phyloP scores from a whole-genome alignment of 1,140 invertebrate genomes.

The Drosophila subobscura region DNA sequence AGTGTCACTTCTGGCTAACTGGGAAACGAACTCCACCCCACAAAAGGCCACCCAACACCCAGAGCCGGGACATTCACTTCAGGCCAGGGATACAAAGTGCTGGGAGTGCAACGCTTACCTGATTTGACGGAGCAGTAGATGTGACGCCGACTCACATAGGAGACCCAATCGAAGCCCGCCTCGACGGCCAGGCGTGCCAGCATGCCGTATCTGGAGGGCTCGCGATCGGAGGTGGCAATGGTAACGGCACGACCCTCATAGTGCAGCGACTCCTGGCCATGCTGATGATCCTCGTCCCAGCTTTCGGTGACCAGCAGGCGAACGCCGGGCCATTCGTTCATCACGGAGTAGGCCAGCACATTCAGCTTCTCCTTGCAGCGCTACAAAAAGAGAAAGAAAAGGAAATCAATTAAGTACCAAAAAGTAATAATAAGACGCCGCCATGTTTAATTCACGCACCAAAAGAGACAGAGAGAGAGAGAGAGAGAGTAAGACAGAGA shows the following conservation, averaged over 20 bases:
- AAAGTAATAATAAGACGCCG: conserved; percentile 61
- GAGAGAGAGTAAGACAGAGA: conserved; percentile 23
- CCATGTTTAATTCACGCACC: conserved; percentile 67
- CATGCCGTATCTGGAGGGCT: conserved; percentile 97
- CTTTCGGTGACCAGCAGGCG: conserved; percentile 95
- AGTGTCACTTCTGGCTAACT: conserved; percentile 81
- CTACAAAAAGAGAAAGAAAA: conserved; percentile 85
- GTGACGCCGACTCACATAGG: conserved; percentile 96
- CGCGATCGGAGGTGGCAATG: conserved; percentile 96
- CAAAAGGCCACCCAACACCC: conserved; percentile 21
- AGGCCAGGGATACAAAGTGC: not conserved
- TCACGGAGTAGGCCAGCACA: conserved; percentile 96
- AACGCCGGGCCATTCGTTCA: conserved; percentile 99
- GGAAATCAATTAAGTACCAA: conserved; percentile 59
- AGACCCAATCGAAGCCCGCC: conserved; percentile 99
- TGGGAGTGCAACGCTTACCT: conserved; percentile 87
- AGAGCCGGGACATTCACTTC: not conserved
- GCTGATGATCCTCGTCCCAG: conserved; percentile 95
- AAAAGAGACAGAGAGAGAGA: conserved; percentile 11
- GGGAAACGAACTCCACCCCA: conserved; percentile 13
- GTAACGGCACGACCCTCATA: conserved; percentile 98
- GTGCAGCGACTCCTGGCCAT: conserved; percentile 93
- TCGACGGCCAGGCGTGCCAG: conserved; percentile 97
- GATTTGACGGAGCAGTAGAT: conserved; percentile 99
- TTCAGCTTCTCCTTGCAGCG: conserved; percentile 97